Percentiles rank a stretch among this genome's conserved stretches.
These are phyloP conservation scores for Blera fallax DNA, from an alignment of 2,888 invertebrate species.

Conservation along the genomic window DNA sequence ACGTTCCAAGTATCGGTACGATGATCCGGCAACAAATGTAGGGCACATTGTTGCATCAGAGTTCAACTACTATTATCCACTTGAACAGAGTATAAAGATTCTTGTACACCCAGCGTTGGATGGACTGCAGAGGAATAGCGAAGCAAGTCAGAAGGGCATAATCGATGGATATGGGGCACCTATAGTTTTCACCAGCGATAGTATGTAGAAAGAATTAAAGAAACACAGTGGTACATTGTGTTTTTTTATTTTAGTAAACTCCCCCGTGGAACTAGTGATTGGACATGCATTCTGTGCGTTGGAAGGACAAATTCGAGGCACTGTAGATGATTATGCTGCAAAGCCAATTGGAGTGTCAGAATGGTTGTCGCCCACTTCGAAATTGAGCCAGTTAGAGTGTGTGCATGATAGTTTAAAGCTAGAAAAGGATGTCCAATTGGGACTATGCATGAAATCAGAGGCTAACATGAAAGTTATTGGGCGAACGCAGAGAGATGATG, in stretches of 20 bases:
- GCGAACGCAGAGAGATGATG: slow-evolving; percentile 91
- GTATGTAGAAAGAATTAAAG: slow-evolving; percentile 82
- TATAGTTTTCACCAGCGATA: slow-evolving; percentile 95
- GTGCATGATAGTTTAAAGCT: slow-evolving; percentile 96
- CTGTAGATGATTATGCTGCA: slow-evolving; percentile 86
- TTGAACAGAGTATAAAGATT: slow-evolving; percentile 93
- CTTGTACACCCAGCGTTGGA: slow-evolving; percentile 86
- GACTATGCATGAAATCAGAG: slow-evolving; percentile 86
- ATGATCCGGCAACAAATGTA: slow-evolving; percentile 90
- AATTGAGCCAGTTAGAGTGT: slow-evolving; percentile 94
- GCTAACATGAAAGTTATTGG: slow-evolving; percentile 88
- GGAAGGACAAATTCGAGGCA: slow-evolving; percentile 87
- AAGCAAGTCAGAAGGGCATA: slow-evolving; percentile 79
- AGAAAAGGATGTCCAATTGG: slow-evolving; percentile 92
- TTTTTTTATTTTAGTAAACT: slow-evolving; percentile 87
- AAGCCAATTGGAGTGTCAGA: slow-evolving; percentile 91
- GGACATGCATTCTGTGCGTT: slow-evolving; percentile 91
- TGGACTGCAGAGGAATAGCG: slow-evolving; percentile 81
- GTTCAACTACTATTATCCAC: slow-evolving; percentile 90
- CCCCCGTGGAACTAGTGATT: slow-evolving; percentile 92
- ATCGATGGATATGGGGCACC: slow-evolving; percentile 84
- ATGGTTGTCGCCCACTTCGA: slow-evolving; percentile 92
- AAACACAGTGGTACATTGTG: neutral
- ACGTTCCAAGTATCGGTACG: slow-evolving; percentile 88
- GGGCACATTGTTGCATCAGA: slow-evolving; percentile 95